These are phyloP conservation scores for Eilema griseolum DNA, from an alignment of 2,888 invertebrate species.

Conservation along the genomic window DNA sequence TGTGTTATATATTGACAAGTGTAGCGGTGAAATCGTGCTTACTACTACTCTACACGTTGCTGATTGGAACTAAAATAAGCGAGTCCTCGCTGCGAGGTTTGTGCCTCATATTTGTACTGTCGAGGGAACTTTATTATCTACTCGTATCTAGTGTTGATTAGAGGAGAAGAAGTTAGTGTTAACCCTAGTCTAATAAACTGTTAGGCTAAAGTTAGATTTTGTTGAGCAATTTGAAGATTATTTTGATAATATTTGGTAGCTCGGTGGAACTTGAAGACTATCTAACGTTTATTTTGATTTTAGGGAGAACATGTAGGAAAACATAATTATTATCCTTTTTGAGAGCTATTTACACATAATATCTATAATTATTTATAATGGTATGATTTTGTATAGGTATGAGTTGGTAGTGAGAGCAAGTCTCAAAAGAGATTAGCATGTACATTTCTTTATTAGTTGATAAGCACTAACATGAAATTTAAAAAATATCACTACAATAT, in stretches of 20 bases:
- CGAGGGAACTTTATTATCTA: constrained; percentile 29
- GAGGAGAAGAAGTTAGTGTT: constrained; percentile 19
- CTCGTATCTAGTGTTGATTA: constrained; percentile 37
- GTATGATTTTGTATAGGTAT: no score
- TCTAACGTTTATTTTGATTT: no score
- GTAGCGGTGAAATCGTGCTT: constrained; percentile 50
- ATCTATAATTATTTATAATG: no score
- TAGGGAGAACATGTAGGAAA: no score
- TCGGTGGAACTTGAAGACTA: no score
- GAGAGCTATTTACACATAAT: no score
- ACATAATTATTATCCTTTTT: no score
- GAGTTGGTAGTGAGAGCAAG: no score
- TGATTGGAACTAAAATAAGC: constrained; percentile 51
- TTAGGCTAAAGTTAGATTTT: neutral
- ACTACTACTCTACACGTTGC: constrained; percentile 35
- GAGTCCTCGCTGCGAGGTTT: constrained; percentile 38
- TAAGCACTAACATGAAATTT: neutral
- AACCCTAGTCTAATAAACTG: neutral
- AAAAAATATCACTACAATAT: neutral
- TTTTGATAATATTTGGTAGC: no score
- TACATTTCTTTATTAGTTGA: neutral
- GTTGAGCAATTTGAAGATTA: neutral
- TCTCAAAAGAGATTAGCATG: no score
- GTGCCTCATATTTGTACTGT: constrained; percentile 43
- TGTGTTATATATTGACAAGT: constrained; percentile 51